Percentiles rank a stretch among this genome's conserved stretches.
These are phyloP conservation scores for Ursus arctos DNA, from an alignment of 2,113 vertebrate species.

Conservation along the genomic window DNA sequence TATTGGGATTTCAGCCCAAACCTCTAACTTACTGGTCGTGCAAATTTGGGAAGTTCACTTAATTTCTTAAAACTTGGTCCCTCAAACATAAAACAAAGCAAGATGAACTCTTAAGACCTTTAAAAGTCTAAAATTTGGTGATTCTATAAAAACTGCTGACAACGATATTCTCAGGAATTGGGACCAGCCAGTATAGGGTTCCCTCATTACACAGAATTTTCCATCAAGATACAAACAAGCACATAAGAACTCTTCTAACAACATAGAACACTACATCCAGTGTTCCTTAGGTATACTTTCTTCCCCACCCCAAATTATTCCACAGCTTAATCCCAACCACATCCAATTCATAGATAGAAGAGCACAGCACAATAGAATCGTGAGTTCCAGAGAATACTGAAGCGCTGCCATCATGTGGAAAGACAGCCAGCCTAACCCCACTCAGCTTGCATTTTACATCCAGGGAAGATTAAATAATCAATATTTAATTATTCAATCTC, in stretches of 20 bases:
- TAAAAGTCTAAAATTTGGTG: conserved; percentile 11
- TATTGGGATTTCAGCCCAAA: neutral
- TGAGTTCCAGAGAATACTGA: neutral
- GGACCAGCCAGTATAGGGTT: neutral
- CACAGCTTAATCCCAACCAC: neutral
- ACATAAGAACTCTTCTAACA: neutral
- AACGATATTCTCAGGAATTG: neutral
- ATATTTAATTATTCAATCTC: neutral
- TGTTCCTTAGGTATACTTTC: neutral
- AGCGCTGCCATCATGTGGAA: neutral
- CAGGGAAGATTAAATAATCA: neutral
- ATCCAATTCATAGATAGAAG: neutral
- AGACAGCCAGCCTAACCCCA: neutral
- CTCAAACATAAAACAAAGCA: neutral
- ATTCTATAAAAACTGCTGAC: neutral
- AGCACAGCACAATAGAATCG: neutral
- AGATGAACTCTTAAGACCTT: neutral
- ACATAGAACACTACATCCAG: neutral
- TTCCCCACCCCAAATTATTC: neutral
- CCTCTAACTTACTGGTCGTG: neutral
- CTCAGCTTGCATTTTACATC: neutral
- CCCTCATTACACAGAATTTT: neutral
- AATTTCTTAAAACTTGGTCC: conserved; percentile 14
- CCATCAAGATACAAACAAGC: neutral
- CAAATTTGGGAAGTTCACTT: neutral